These are phyloP conservation scores for Ctenodactylus gundi DNA, from an alignment of 2,113 vertebrate genomes.

Conservation along the genomic window DNA sequence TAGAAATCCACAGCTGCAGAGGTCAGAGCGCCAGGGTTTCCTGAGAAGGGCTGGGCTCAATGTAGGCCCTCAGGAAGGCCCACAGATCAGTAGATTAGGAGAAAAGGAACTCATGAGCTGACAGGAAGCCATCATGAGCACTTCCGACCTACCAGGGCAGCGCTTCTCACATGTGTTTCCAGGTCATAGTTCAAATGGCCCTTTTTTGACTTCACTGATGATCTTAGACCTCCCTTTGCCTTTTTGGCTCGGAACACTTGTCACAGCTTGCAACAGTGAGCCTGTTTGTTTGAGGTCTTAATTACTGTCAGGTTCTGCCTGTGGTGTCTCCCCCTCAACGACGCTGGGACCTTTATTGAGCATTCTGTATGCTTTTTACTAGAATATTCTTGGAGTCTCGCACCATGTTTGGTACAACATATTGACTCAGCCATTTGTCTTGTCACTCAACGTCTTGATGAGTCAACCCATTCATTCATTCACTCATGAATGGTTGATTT, in stretches of 20 bases:
- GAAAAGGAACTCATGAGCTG: neutral
- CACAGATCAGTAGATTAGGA: neutral
- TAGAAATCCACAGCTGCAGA: neutral
- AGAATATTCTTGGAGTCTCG: neutral
- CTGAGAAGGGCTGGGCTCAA: neutral
- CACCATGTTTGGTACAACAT: neutral
- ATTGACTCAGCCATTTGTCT: neutral
- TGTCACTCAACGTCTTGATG: neutral
- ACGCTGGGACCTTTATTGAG: neutral
- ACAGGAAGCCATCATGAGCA: neutral
- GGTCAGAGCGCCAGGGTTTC: neutral
- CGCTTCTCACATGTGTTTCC: neutral
- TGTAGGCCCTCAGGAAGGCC: neutral
- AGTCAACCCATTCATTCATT: neutral
- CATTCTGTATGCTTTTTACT: neutral
- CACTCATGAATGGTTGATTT: neutral
- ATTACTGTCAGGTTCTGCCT: neutral
- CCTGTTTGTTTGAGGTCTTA: neutral
- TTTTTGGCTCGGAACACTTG: neutral
- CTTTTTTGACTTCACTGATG: neutral
- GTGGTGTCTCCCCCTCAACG: too few species aligned
- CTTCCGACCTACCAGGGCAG: neutral
- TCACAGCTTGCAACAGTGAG: neutral
- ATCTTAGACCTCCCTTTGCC: neutral
- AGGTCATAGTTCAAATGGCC: neutral